Percentiles rank a stretch among this genome's conserved stretches.
Conservation (phyloP, 1,140 invertebrate species). For the Lepidurus arcticus region DNA sequence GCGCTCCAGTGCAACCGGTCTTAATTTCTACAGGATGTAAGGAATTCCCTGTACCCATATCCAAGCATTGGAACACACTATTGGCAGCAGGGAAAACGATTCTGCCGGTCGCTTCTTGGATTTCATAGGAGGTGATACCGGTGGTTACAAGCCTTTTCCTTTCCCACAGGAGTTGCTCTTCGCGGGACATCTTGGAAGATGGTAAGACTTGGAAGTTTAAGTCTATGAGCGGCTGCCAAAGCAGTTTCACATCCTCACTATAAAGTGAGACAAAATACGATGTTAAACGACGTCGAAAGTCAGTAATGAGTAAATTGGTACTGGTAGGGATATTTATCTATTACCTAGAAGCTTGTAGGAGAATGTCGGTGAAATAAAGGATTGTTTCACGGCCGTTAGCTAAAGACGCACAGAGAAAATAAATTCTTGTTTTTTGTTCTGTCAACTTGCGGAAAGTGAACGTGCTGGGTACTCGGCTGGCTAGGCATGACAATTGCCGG, state of each 20-base stretch:
- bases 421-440: slow-evolving; percentile 69
- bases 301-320: too few species aligned
- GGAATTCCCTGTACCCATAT: slow-evolving; percentile 50
- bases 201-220: slow-evolving; percentile 60
- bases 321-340: too few species aligned
- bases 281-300: too few species aligned
- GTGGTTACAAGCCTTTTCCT: slow-evolving; percentile 80
- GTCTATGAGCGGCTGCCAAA: slow-evolving; percentile 66
- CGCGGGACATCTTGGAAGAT: slow-evolving; percentile 58
- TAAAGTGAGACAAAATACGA: background rate
- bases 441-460: slow-evolving; percentile 69
- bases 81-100: slow-evolving; percentile 86
- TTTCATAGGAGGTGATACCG: slow-evolving; percentile 90
- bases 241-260: slow-evolving; percentile 43
- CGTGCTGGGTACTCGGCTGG: slow-evolving; percentile 64
- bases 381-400: slow-evolving; percentile 81
- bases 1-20: slow-evolving; percentile 50
- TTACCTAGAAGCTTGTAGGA: slow-evolving; percentile 45
- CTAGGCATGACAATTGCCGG: slow-evolving; percentile 66
- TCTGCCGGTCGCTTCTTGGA: slow-evolving; percentile 69
- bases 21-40: slow-evolving; percentile 28
- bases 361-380: slow-evolving; percentile 74
- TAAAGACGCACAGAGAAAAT: slow-evolving; percentile 73
- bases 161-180: slow-evolving; percentile 86
- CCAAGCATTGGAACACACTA: slow-evolving; percentile 71